Evolutionary conservation across 2,888 invertebrate genomes (phyloP), one percentile per base, ranked within the genome.

Genomic region (Girardia tigrina): DNA sequence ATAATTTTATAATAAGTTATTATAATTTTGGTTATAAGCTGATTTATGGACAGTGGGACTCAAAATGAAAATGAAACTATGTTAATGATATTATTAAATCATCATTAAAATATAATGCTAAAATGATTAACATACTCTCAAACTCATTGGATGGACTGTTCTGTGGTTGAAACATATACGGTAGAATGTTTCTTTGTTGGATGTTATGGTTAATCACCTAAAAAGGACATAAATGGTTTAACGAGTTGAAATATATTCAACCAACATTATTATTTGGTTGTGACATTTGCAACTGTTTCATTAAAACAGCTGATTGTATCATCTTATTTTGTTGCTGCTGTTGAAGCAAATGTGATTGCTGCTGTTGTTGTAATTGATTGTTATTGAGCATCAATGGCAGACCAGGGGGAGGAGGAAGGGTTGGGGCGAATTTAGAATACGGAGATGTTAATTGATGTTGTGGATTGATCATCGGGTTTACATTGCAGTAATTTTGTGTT

Each of bases 301-400:
- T 56, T 12, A 56, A 20, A 12, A 23, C 56, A 56, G 4, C 2
- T 8, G 56, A 56, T 56, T 56, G 56, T 4, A 56, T 8, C 4
- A 56, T 4, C 23, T 56, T 56, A 56, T 56, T 56, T 12, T 56
- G 56, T 36, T 36, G 36, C 2, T 56, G 56, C 56, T 56, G 56
- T 56, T 56, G 56, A n/a, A 56, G 56, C 56, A 56, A 56, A 20
- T 56, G 56, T 12, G 56, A 2, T 8, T 36, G 36, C 56, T 56
- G 56, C 16, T 36, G 36, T 8, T 36, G 36, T 16, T 56, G 56
- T 23, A 56, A 56, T 56, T 56, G 56, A 23, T 56, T 56, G 56
- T 56, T 56, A 56, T 56, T 56, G 56, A 56, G 56, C 56, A 56
- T 56, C 56, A 56, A 56, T 56, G 56, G 56, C 56, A 56, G n/a